Evolutionary conservation across 2,888 invertebrate species (phyloP).

Genomic region (Myopa tessellatipennis): DNA sequence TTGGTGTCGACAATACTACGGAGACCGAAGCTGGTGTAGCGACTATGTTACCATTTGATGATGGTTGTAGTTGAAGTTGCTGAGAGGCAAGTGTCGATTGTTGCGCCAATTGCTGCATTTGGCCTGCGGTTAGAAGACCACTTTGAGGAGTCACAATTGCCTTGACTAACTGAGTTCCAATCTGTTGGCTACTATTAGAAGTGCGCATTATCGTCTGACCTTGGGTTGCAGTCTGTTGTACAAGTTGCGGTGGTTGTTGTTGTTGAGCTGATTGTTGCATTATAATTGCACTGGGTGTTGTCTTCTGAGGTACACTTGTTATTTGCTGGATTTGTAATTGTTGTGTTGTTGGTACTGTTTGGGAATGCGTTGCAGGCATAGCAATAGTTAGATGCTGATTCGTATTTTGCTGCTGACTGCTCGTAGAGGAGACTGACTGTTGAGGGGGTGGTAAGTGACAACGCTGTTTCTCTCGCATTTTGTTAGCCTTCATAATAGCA

Average conservation of each 20-base stretch:
- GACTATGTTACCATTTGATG: slow-evolving; percentile 51
- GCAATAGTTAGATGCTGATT: slow-evolving; percentile 33
- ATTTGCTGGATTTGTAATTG: slow-evolving; percentile 62
- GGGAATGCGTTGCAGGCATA: slow-evolving; percentile 47
- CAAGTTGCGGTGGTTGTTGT: slow-evolving; percentile 41
- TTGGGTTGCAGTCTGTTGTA: slow-evolving; percentile 47
- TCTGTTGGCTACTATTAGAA: slow-evolving; percentile 61
- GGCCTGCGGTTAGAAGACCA: slow-evolving; percentile 66
- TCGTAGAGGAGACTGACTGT: slow-evolving; percentile 56
- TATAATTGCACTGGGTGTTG: slow-evolving; percentile 58
- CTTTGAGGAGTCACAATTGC: slow-evolving; percentile 64
- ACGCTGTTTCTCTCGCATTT: slow-evolving; percentile 83
- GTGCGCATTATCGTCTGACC: slow-evolving; percentile 48
- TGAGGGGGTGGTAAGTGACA: slow-evolving; percentile 69
- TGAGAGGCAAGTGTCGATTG: slow-evolving; percentile 51
- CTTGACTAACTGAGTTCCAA: slow-evolving; percentile 64
- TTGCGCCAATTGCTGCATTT: slow-evolving; percentile 69
- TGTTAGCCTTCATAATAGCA: slow-evolving; percentile 82
- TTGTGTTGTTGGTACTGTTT: slow-evolving; percentile 52
- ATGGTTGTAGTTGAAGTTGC: slow-evolving; percentile 58
- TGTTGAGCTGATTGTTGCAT: slow-evolving; percentile 54
- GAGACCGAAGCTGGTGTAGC: slow-evolving; percentile 64
- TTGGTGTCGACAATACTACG: slow-evolving; percentile 67
- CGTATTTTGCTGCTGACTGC: slow-evolving; percentile 39
- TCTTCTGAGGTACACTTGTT: slow-evolving; percentile 46